Evolutionary conservation across 2,113 vertebrate species (phyloP), one percentile per base, ranked within the genome.

Genomic region (Elephas maximus): DNA sequence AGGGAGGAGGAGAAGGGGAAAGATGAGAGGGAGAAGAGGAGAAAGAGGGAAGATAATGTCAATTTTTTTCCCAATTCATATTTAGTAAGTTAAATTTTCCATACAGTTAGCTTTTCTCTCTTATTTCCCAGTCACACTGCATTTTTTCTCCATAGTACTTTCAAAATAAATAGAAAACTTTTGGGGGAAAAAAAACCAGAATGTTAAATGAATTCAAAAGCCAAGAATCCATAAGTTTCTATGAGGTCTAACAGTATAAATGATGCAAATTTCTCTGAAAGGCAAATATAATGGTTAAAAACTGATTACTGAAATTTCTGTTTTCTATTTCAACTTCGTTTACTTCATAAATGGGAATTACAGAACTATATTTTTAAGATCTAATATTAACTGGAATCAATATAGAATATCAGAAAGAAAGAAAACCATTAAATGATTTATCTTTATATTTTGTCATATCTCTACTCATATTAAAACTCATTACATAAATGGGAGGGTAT

Each of bases 281-380:
- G 30, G 93, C 33, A 92, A 86, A 63, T 37, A 44, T n/a, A 81
- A 41, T 92, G 28, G 5, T 92, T 78, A 81, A 77, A 96, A 45
- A 48, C 30, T 28, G 45, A 48, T 41, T 83, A 85, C n/a, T 94
- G 62, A 80, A 82, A 63, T 86, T 33, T 69, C 3, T 51, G 6
- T 78, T 92, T 73, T 65, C 67, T 84, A 53, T 44, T 74, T 21
- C 28, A 85, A 60, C 3, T 69, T 65, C 4, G n/a, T 82, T 94
- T 85, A 74, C 28, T 71, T 78, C 41, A 90, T n/a, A 82, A 81
- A 81, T 33, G 37, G 21, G 30, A 51, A 77, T 74, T 45, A 51
- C 0, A 67, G 15, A 77, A 73, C 1, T 26, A 6, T 77, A 23
- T 53, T 80, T 94, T 84, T 65, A 73, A 90, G 6, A 77, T 44